Evolutionary conservation across 2,113 vertebrate species (phyloP).

Genomic region (Sylvietta virens): DNA sequence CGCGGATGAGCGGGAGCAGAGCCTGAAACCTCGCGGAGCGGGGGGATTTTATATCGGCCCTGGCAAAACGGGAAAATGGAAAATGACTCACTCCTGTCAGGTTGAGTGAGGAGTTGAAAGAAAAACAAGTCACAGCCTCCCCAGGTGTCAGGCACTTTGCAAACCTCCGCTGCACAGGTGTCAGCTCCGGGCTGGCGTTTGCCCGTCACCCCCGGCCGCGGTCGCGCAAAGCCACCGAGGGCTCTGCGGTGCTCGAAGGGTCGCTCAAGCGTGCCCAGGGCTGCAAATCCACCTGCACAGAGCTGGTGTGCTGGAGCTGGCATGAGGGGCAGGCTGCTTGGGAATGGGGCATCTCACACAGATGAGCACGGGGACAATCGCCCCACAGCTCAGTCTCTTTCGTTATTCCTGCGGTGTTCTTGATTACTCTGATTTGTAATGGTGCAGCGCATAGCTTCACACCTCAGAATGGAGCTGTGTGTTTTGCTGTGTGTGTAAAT

Average conservation of each 20-base stretch:
- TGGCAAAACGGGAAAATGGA: neutral
- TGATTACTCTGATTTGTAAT: neutral
- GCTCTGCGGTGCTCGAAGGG: neutral
- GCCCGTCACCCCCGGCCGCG: neutral
- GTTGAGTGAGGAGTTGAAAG: conserved; percentile 38
- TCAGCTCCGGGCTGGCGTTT: neutral
- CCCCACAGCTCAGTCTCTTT: neutral
- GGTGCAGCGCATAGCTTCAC: neutral
- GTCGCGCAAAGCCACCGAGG: neutral
- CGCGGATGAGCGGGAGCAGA: neutral
- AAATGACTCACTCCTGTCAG: too few species aligned
- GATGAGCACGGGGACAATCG: neutral
- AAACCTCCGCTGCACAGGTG: conserved; percentile 17
- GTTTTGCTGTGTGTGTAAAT: neutral
- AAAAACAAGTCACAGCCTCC: neutral
- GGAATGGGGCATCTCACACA: neutral
- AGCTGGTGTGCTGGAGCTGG: neutral
- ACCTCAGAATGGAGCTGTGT: neutral
- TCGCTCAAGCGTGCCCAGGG: neutral
- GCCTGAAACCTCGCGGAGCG: neutral
- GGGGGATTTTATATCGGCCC: neutral
- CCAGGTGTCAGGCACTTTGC: neutral
- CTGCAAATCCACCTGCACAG: neutral
- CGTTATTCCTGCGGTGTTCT: neutral
- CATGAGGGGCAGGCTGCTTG: neutral